Evolutionary conservation across 2,113 vertebrate genomes (phyloP).

Genomic region (Oncorhynchus keta): DNA sequence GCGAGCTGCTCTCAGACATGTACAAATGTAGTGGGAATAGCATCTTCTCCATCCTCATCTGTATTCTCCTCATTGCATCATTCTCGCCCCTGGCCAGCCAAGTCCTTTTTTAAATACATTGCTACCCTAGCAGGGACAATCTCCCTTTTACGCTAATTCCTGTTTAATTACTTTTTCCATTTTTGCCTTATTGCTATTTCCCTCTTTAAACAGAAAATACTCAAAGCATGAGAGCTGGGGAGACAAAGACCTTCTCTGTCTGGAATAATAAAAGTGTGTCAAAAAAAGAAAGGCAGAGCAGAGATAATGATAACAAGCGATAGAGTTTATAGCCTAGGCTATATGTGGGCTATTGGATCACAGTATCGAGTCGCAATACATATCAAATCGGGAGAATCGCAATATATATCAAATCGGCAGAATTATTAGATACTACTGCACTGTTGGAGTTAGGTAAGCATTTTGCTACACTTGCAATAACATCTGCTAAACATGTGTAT

Average conservation of each 20-base stretch:
- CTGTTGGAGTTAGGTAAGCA: no score
- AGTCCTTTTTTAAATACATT: constrained; percentile 43
- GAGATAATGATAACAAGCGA: constrained; percentile 31
- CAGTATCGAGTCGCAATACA: no score
- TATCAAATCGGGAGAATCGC: no score
- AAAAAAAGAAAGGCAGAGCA: constrained; percentile 13
- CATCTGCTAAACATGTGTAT: no score
- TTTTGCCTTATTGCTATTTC: constrained; percentile 17
- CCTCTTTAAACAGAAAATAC: constrained; percentile 33
- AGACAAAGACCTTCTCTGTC: constrained; percentile 26
- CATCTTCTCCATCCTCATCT: constrained; percentile 47
- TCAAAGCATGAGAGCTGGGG: constrained; percentile 15
- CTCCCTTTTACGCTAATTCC: constrained; percentile 40
- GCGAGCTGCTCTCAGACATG: constrained; percentile 33
- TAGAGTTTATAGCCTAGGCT: not conserved
- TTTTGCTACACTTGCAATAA: no score
- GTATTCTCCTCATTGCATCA: constrained; percentile 44
- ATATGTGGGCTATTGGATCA: not conserved
- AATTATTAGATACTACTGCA: no score
- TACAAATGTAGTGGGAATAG: constrained; percentile 14
- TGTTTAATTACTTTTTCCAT: constrained; percentile 37
- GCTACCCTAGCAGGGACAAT: constrained; percentile 23
- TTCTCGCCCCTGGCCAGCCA: constrained; percentile 1
- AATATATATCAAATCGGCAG: no score
- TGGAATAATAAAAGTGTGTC: constrained; percentile 17